Base-by-base conservation (phyloP, 2,797 vertebrate genomes). In the Notolepis coatsorum region DNA sequence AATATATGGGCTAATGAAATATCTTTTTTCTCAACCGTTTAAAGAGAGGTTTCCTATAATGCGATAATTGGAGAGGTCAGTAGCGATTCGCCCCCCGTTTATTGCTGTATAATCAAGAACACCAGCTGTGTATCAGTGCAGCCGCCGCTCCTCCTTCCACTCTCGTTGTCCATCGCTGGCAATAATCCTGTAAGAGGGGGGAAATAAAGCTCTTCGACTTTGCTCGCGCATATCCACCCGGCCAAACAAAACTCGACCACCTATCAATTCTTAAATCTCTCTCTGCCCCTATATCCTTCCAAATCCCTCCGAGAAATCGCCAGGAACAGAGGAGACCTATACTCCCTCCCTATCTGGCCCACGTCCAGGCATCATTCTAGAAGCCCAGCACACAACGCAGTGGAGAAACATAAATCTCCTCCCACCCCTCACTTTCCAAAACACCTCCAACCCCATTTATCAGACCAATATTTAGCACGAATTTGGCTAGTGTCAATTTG, bases 291-390 rank as follows among this genome's bases (percentile, higher is more conserved):
- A 80, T 47, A 43, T 80, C 77, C 81, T 69, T 72, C 47, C 15
- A 64, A 86, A 75, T 77, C 85, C 86, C 81, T 86, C 81, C 77
- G 88, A 89, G 83, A 91, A 91, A 82, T 90, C 75, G 67, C 57
- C 75, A 84, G 80, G 62, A 81, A 79, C 71, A 67, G 48, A 80
- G 64, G 39, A 68, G 67, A 78, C 82, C 83, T 77, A 78, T 88
- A 74, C 87, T 82, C 90, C 85, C 89, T 91, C 89, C 90, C 90
- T 75, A 84, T 88, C 89, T 92, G 93, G 92, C 89, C 85, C 70
- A 51, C 75, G 84, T 93, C 93, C 92, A 92, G 88, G 88, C 86
- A 80, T 88, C 87, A 84, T 80, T 69, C 61, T 73, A 63, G 73
- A 74, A 86, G 85, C 89, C 77, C n/a, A n/a, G 82, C 90, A 92